Conservation (phyloP, 2,113 vertebrate genomes). For the Corythornis vintsioides region DNA sequence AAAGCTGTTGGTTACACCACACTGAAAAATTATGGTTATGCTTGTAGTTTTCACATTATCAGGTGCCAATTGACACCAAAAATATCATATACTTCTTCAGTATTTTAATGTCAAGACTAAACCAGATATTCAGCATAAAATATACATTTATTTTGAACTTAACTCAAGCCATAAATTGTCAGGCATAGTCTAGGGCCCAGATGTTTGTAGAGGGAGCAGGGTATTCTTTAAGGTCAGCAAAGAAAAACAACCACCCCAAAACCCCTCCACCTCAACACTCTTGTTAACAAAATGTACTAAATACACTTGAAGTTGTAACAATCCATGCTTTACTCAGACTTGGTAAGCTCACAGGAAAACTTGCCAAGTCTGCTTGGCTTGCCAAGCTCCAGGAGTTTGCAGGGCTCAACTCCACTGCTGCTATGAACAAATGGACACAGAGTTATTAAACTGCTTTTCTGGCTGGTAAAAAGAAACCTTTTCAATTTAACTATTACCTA, state of each 20-base stretch:
- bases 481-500: slow-evolving; percentile 70
- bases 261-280: not conserved
- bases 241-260: not conserved
- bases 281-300: slow-evolving; percentile 63
- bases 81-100: not conserved
- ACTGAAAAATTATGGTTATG: not conserved
- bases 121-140: not conserved
- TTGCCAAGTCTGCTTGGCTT: slow-evolving; percentile 63
- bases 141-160: not conserved
- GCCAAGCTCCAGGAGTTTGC: slow-evolving; percentile 78
- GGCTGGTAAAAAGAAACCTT: slow-evolving; percentile 62
- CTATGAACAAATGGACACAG: slow-evolving; percentile 70
- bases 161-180: not conserved
- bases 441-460: slow-evolving; percentile 74
- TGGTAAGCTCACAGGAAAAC: slow-evolving; percentile 49
- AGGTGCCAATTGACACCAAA: not conserved
- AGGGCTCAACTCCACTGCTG: slow-evolving; percentile 56
- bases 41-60: not conserved
- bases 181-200: not conserved
- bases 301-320: slow-evolving; percentile 36
- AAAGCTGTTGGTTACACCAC: not conserved
- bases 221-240: slow-evolving; percentile 2
- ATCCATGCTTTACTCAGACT: slow-evolving; percentile 51
- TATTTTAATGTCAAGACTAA: not conserved
- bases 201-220: not conserved